Percentiles rank a stretch among this genome's conserved stretches.
These are phyloP conservation scores for Tetrapedia diversipes DNA, from an alignment of 2,888 invertebrate genomes.

Conservation along the genomic window DNA sequence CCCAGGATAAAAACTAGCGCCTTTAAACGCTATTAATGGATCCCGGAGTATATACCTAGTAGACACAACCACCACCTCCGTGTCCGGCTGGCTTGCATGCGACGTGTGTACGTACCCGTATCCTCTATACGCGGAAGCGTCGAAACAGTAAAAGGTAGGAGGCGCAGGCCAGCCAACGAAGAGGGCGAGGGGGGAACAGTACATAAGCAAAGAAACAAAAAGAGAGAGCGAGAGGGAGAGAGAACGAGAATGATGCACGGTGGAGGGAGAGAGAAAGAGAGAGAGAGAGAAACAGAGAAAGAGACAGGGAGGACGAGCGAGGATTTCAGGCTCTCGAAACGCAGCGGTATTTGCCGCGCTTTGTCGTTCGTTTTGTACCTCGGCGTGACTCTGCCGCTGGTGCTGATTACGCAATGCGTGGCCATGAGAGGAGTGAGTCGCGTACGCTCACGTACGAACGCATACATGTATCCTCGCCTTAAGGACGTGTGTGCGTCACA, in stretches of 20 bases:
- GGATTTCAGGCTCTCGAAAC: constrained; percentile 69
- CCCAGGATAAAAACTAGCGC: constrained; percentile 58
- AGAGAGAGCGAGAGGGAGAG: constrained; percentile 9
- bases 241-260: constrained; percentile 28
- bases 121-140: constrained; percentile 63
- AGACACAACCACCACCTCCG: constrained; percentile 16
- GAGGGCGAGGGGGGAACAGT: constrained; percentile 22
- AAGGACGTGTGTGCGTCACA: constrained; percentile 56
- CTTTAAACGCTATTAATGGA: constrained; percentile 60
- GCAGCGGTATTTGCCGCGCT: constrained; percentile 74
- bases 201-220: constrained; percentile 17
- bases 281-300: constrained; percentile 7
- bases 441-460: constrained; percentile 54
- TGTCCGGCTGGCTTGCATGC: constrained; percentile 33
- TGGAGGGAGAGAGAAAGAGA: background rate
- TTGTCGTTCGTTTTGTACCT: constrained; percentile 77
- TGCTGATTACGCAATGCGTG: constrained; percentile 82
- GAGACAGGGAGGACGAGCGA: constrained; percentile 60
- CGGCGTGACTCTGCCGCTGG: constrained; percentile 73
- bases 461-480: constrained; percentile 36
- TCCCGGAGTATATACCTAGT: constrained; percentile 48
- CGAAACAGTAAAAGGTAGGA: constrained; percentile 56
- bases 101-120: constrained; percentile 48
- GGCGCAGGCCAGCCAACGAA: constrained; percentile 18
- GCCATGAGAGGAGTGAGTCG: constrained; percentile 80